Evolutionary conservation across 2,113 vertebrate genomes (phyloP), one percentile per base, ranked within the genome.

Genomic region (Saimiri boliviensis): DNA sequence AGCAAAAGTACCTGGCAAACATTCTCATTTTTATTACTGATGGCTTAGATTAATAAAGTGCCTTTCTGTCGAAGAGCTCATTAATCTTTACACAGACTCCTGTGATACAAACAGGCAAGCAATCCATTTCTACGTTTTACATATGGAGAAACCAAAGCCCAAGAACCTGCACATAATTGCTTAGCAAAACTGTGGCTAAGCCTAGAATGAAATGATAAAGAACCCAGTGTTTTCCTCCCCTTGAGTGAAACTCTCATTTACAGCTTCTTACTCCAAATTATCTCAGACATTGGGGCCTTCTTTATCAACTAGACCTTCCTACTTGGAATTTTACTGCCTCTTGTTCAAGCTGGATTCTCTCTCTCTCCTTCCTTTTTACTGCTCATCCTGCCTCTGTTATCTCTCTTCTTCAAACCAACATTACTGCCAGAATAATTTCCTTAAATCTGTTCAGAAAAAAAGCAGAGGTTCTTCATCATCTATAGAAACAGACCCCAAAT

Each of bases 1-100:
- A 97, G 92, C 86, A 93, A 96, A 97, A 95, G 87, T 95, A 97
- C 87, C 89, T 94, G 80, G 96, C 95, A 97, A 97, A 96, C 93
- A 90, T 89, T 93, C 47, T 89, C 92, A 94, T 95, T 96, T 96
- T 94, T 96, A 96, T 97, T 97, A 95, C 93, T 90, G 95, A 97
- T 94, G 66, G 86, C 92, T 95, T 73, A 93, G 96, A 96, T 94
- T 96, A 97, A 97, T 82, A 89, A 92, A 97, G 84, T 2, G 0
- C 66, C 81, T 96, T 96, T 93, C 89, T 83, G 32, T 96, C 96
- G 93, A 95, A 73, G 89, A 94, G 86, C 80, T 94, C 90, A 96
- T 94, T 95, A 94, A 94, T 96, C 80, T 52, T 96, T 66, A 71
- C 76, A 79, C 27, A 60, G 42, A 37, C 56, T 89, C 70, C 47